Conservation (phyloP, 53 echinoderm and acorn worm genomes). For the Hippasteria phrygiana region DNA sequence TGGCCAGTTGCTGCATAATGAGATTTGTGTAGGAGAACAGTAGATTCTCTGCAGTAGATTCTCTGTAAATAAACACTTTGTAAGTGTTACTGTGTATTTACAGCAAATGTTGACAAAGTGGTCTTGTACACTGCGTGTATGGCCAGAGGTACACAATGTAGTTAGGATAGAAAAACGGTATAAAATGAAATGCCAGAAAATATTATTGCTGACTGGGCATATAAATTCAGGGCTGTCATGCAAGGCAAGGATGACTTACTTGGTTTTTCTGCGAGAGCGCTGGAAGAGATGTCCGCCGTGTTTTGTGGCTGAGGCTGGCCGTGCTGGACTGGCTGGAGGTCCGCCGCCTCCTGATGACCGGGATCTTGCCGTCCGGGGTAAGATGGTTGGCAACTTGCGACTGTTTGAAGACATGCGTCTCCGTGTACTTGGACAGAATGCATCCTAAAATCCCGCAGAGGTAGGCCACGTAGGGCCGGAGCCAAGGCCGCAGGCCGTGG, state of each 20-base stretch:
- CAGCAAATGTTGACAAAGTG: no score
- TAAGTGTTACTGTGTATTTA: no score
- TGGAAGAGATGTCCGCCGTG: conserved; percentile 94
- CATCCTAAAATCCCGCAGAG: conserved; percentile 97
- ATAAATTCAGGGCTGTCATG: no score
- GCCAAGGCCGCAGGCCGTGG: conserved; percentile 78
- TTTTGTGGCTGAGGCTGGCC: conserved; percentile 91
- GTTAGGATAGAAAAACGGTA: no score
- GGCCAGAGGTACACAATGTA: no score
- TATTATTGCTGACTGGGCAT: no score
- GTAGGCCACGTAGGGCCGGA: conserved; percentile 95
- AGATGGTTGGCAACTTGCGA: conserved; percentile 82
- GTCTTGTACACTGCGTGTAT: no score
- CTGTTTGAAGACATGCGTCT: conserved; percentile 86
- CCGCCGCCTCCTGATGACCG: conserved; percentile 93
- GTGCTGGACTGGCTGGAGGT: conserved; percentile 95
- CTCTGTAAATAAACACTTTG: no score
- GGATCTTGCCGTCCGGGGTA: conserved; percentile 91
- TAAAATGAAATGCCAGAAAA: no score
- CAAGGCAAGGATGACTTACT: conserved; percentile 64
- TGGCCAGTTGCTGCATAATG: no score
- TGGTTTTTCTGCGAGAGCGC: conserved; percentile 92
- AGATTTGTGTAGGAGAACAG: no score
- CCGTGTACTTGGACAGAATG: conserved; percentile 90
- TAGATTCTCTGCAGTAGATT: no score